Evolutionary conservation across 2,888 invertebrate species (phyloP).

Genomic region (Mythimna pallens): DNA sequence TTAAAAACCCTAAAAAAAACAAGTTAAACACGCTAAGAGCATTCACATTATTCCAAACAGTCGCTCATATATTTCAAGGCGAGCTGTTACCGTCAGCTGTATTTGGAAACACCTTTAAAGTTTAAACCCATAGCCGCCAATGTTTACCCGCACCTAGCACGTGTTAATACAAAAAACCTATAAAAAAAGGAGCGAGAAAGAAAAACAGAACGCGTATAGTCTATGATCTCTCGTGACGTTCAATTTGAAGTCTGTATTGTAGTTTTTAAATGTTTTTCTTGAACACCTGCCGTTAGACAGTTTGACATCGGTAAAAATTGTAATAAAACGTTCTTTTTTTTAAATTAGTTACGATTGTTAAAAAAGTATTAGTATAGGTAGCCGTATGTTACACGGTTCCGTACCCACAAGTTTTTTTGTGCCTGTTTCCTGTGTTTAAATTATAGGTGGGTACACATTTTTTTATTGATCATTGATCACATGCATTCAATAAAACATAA

Average conservation of each 20-base stretch:
- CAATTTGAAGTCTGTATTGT: constrained; percentile 56
- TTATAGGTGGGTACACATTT: constrained; percentile 28
- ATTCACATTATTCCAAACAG: constrained; percentile 55
- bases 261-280: constrained; percentile 52
- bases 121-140: constrained; percentile 52
- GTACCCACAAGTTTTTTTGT: constrained; percentile 34
- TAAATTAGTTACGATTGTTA: constrained; percentile 35
- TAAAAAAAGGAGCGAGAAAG: constrained; percentile 66
- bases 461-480: constrained; percentile 37
- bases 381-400: constrained; percentile 44
- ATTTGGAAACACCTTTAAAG: constrained; percentile 60
- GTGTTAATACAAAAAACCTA: constrained; percentile 78
- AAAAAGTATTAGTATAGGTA: constrained; percentile 49
- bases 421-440: constrained; percentile 53
- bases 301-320: constrained; percentile 48
- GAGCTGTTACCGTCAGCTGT: constrained; percentile 61
- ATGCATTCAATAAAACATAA: constrained; percentile 38
- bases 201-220: constrained; percentile 69
- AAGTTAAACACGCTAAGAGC: constrained; percentile 59
- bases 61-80: constrained; percentile 46
- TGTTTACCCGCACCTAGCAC: constrained; percentile 75
- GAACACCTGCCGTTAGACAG: constrained; percentile 57
- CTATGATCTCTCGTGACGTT: constrained; percentile 71
- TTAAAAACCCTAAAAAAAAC: constrained; percentile 45
- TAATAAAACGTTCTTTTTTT: constrained; percentile 41